phyloP scores from a whole-genome alignment of 1,140 invertebrate genomes.

The Lerema accius region DNA sequence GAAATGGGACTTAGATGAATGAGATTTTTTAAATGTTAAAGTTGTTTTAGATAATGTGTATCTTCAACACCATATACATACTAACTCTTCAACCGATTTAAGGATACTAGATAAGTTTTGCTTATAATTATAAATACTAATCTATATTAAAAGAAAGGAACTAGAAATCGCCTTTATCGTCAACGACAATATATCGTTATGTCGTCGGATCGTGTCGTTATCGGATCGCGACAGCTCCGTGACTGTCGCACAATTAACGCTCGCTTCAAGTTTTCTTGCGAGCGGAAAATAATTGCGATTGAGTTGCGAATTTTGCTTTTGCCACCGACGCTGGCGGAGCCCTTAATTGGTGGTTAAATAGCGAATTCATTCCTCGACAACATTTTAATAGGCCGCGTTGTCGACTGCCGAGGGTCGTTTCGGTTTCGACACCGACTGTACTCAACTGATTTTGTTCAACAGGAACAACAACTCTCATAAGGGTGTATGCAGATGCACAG shows the following conservation, averaged over 20 bases:
- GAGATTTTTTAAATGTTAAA: too few relatives aligned
- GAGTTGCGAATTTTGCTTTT: constrained; percentile 67
- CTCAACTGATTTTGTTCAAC: too few relatives aligned
- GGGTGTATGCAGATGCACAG: too few relatives aligned
- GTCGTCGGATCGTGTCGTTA: constrained; percentile 30
- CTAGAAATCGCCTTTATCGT: constrained; percentile 13
- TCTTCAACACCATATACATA: too few relatives aligned
- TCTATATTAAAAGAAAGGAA: too few relatives aligned
- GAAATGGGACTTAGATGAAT: too few relatives aligned
- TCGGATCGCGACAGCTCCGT: constrained; percentile 5
- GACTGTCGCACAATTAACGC: constrained; percentile 66
- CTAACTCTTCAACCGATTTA: too few relatives aligned
- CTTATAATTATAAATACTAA: too few relatives aligned
- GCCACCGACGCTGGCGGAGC: constrained; percentile 61
- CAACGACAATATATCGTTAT: constrained; percentile 18
- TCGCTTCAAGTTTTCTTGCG: constrained; percentile 68
- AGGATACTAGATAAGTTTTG: too few relatives aligned
- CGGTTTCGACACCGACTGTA: not conserved
- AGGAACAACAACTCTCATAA: too few relatives aligned
- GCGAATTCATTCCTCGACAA: constrained; percentile 65
- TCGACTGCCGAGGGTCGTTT: constrained; percentile 18
- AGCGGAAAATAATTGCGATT: constrained; percentile 75
- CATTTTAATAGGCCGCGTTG: constrained; percentile 49
- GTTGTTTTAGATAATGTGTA: too few relatives aligned
- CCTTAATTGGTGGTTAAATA: constrained; percentile 75